Evolutionary conservation across 2,797 vertebrate species (phyloP), one percentile per base, ranked within the genome.

Genomic region (Lacerta bilineata): DNA sequence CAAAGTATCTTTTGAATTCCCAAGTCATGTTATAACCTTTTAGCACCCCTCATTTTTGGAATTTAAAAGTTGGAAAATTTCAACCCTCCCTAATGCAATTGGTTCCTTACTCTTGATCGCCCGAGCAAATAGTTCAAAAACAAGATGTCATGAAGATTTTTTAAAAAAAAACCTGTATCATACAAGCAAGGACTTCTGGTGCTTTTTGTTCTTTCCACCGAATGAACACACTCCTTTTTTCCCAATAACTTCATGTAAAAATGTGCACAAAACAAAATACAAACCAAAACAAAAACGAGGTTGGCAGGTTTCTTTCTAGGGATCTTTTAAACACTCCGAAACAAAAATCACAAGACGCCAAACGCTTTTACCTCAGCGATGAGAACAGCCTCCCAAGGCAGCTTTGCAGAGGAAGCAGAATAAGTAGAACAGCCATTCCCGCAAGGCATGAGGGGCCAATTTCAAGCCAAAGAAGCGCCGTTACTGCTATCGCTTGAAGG

Each of bases 391-490:
- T 97, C 64, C 99, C 98, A 25, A 99, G 96, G 91, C 98, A 93
- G 69, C 97, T 98, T 88, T 99, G 99, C 82, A 97, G 61, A 10
- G 98, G 98, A 97, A 99, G 97, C 66, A 99, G 97, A 88, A 99
- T 96, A 90, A 99, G 88, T 0, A 99, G 96, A 74, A 99, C 96
- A 0, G 95, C 98, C 97, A 99, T 98, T 68, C 98, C 98, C 0
- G 98, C 98, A 68, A 99, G 95, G 91, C 99, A 99, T 0, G 98
- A 98, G 0, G 98, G 97, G 8, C 98, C 98, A 10, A 99, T 98
- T 93, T 99, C 98, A 76, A 94, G 86, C 98, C 99, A 99, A 80
- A 99, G 97, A 69, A 99, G 97, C 0, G 93, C 97, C 9, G 98
- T 97, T 13, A 99, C 98, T 0, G 93, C 97, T 0, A 97, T 92